Evolutionary conservation across 2,113 vertebrate genomes (phyloP).

Genomic region (Trinectes maculatus): DNA sequence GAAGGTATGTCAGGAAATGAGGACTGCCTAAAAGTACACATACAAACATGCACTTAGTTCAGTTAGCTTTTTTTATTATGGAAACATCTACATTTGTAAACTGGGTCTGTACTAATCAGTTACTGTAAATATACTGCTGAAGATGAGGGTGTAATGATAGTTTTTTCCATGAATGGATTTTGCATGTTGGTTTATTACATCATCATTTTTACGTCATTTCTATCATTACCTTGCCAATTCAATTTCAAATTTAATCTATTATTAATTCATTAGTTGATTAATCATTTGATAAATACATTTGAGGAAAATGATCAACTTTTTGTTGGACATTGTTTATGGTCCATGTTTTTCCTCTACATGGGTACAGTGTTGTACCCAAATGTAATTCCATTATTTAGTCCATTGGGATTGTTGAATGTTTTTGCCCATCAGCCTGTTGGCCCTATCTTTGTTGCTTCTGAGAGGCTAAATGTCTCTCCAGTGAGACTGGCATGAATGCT

Average conservation of each 20-base stretch:
- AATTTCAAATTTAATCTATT: no score
- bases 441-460: background rate
- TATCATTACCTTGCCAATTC: no score
- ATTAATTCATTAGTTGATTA: background rate
- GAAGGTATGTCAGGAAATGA: no score
- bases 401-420: background rate
- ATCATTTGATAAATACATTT: background rate
- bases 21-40: no score
- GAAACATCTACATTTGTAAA: background rate
- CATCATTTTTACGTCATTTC: no score
- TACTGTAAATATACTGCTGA: background rate
- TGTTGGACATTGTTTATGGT: background rate
- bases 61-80: background rate
- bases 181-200: no score
- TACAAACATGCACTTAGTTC: background rate
- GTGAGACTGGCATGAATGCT: constrained; percentile 55
- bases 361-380: background rate
- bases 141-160: background rate
- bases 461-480: constrained; percentile 16
- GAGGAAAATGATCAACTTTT: no score
- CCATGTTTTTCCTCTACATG: background rate
- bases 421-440: background rate
- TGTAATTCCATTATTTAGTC: constrained; percentile 3
- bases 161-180: background rate
- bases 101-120: background rate